Conservation (phyloP, 2,888 invertebrate genomes). For the Lumbricus terrestris region DNA sequence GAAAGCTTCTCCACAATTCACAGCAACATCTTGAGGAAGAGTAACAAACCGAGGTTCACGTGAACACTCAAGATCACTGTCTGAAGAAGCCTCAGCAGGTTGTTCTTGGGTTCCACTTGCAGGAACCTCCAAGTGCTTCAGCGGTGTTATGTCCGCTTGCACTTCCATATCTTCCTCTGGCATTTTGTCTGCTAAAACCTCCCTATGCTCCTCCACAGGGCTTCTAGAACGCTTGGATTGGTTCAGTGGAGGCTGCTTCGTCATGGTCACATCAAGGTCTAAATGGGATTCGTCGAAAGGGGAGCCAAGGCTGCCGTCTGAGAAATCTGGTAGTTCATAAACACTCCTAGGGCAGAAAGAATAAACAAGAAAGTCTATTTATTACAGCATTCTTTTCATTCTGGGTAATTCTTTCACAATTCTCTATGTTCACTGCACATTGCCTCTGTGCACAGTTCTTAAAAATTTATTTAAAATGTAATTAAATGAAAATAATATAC, state of each 20-base stretch:
- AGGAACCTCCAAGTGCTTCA: not conserved
- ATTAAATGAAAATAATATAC: not conserved
- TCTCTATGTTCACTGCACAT: not conserved
- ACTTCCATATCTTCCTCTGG: not conserved
- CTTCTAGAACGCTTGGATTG: not conserved
- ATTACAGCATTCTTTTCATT: not conserved
- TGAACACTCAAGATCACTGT: conserved; percentile 3
- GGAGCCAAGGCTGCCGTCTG: not conserved
- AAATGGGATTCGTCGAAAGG: not conserved
- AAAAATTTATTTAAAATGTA: not conserved
- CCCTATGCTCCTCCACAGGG: not conserved
- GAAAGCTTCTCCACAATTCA: not conserved
- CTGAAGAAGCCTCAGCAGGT: not conserved
- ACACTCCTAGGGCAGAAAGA: conserved; percentile 7
- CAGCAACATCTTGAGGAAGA: not conserved
- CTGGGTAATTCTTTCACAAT: not conserved
- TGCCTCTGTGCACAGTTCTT: not conserved
- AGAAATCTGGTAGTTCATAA: not conserved
- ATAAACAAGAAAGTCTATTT: not conserved
- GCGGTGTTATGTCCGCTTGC: not conserved
- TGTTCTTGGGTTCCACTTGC: not conserved
- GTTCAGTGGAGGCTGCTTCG: not conserved
- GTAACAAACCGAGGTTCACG: not conserved
- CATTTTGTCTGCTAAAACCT: not conserved
- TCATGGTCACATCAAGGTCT: not conserved